Evolutionary conservation across 2,113 vertebrate genomes (phyloP).

Genomic region (Lepidothrix coronata): DNA sequence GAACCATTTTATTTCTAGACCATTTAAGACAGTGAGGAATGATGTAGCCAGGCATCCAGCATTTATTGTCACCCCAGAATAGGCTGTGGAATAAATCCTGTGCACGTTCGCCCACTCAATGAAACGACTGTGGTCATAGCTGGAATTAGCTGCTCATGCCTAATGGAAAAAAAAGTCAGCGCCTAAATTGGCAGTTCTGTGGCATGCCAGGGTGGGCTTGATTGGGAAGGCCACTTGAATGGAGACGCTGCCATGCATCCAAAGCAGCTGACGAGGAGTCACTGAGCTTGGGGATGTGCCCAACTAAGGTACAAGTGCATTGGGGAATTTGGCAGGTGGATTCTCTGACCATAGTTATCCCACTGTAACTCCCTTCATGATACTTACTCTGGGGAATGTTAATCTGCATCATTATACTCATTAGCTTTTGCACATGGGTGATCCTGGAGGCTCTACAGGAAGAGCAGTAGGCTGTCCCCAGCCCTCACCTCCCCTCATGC

Average conservation of each 20-base stretch:
- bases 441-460: background rate
- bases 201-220: background rate
- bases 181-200: constrained; percentile 19
- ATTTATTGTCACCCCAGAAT: constrained; percentile 20
- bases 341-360: background rate
- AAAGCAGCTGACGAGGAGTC: constrained; percentile 26
- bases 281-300: constrained; percentile 28
- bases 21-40: background rate
- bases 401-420: constrained; percentile 17
- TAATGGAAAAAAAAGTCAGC: constrained; percentile 43
- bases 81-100: constrained; percentile 12
- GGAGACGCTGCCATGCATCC: background rate
- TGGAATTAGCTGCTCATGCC: constrained; percentile 40
- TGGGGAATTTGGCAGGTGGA: background rate
- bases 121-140: background rate
- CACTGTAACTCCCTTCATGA: background rate
- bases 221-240: background rate
- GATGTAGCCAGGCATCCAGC: background rate
- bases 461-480: background rate
- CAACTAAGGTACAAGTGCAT: constrained; percentile 4
- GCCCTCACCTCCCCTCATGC: background rate
- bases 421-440: background rate
- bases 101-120: background rate
- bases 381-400: constrained; percentile 15
- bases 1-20: background rate